A percentile compares a stretch with the other conserved stretches of the same genome.
These are phyloP conservation scores for Chauna torquata DNA, from an alignment of 2,113 vertebrate species.

Conservation along the genomic window DNA sequence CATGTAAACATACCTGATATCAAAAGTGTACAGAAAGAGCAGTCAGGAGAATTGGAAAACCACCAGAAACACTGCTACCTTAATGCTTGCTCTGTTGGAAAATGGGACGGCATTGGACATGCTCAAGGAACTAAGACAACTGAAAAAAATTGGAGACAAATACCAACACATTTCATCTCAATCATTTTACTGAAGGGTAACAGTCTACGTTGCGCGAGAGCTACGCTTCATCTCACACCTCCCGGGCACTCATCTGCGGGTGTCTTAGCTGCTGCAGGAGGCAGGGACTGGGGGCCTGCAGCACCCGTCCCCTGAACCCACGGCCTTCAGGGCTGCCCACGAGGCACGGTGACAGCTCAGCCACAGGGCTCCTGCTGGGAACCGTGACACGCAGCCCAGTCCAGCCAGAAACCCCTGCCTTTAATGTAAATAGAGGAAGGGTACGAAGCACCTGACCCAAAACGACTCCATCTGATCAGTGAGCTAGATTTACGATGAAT, in stretches of 20 bases:
- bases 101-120: not conserved
- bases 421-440: not conserved
- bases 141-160: not conserved
- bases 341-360: not conserved
- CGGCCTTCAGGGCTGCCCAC: too few species aligned
- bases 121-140: not conserved
- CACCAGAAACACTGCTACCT: not conserved
- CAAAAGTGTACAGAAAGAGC: not conserved
- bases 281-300: too few species aligned
- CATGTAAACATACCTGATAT: not conserved
- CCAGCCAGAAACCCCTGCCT: not conserved
- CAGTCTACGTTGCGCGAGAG: too few species aligned
- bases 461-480: not conserved
- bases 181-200: not conserved
- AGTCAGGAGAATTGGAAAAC: not conserved
- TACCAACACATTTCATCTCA: not conserved
- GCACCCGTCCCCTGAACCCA: not conserved
- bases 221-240: not conserved
- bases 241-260: not conserved
- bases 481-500: not conserved
- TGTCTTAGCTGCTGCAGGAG: not conserved
- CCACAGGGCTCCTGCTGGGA: not conserved
- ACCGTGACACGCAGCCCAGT: not conserved
- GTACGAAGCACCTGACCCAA: not conserved
- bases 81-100: not conserved